Evolutionary conservation across 2,888 invertebrate species (phyloP).

Genomic region (Meandrusa payeni): DNA sequence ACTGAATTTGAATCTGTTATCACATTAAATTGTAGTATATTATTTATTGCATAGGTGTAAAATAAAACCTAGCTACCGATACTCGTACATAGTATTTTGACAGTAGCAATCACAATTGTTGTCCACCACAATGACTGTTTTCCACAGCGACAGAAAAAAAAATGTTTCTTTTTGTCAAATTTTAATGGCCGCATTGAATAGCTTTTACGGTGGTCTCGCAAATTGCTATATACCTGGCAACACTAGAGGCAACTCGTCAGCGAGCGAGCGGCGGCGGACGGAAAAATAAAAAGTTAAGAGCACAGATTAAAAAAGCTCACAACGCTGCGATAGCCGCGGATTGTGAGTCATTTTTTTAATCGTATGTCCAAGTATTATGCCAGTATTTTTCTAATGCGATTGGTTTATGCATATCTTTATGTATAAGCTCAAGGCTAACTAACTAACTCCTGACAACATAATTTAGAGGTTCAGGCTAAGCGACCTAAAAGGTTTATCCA

Average conservation of each 20-base stretch:
- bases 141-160: background rate
- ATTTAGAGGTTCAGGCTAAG: too few species aligned
- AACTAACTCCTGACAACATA: too few species aligned
- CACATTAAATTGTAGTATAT: background rate
- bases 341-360: constrained; percentile 21
- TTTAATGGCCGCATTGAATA: constrained; percentile 23
- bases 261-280: constrained; percentile 4
- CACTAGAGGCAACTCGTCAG: constrained; percentile 11
- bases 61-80: too few species aligned
- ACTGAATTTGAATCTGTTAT: too few species aligned
- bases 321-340: constrained; percentile 9
- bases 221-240: constrained; percentile 24
- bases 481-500: too few species aligned
- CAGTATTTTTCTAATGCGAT: background rate
- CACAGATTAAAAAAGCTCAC: constrained; percentile 23
- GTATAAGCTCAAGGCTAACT: too few species aligned
- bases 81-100: too few species aligned
- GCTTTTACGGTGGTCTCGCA: constrained; percentile 19
- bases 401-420: too few species aligned
- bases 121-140: constrained; percentile 9
- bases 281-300: constrained; percentile 13
- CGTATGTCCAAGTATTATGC: constrained; percentile 1
- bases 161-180: constrained; percentile 19
- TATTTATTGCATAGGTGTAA: constrained; percentile 2
- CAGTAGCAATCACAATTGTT: background rate